A percentile compares a stretch with the other conserved stretches of the same genome.
phyloP scores from a whole-genome alignment of 2,888 invertebrate genomes.

The Patella pellucida region DNA sequence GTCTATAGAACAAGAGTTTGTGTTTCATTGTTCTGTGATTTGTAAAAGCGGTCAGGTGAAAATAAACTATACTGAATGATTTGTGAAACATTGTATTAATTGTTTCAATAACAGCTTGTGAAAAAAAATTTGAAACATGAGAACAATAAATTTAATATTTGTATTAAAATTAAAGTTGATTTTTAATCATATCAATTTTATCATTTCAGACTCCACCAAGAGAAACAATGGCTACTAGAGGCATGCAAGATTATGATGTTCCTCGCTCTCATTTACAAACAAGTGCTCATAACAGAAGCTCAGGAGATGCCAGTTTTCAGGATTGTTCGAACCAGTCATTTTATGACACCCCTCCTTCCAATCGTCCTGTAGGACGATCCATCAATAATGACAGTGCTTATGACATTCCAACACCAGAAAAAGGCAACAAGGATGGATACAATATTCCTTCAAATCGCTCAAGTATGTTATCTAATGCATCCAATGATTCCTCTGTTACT shows the following conservation, averaged over 20 bases:
- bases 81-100: no score
- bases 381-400: constrained; percentile 39
- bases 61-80: no score
- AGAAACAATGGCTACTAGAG: background rate
- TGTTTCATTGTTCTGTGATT: no score
- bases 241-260: constrained; percentile 56
- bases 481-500: constrained; percentile 66
- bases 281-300: constrained; percentile 10
- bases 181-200: background rate
- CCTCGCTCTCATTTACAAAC: constrained; percentile 45
- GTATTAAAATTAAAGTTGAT: no score
- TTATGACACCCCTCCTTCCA: constrained; percentile 32
- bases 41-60: no score
- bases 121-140: no score
- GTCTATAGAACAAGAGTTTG: no score
- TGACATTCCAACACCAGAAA: constrained; percentile 42
- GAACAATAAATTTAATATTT: no score
- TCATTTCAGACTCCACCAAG: constrained; percentile 1
- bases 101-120: no score
- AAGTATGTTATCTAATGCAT: constrained; percentile 68
- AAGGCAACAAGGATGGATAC: constrained; percentile 40
- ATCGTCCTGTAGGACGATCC: constrained; percentile 23
- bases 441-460: constrained; percentile 63
- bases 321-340: constrained; percentile 15
- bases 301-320: constrained; percentile 12